Evolutionary conservation across 2,888 invertebrate species (phyloP).

Genomic region (Caenorhabditis doughertyi): DNA sequence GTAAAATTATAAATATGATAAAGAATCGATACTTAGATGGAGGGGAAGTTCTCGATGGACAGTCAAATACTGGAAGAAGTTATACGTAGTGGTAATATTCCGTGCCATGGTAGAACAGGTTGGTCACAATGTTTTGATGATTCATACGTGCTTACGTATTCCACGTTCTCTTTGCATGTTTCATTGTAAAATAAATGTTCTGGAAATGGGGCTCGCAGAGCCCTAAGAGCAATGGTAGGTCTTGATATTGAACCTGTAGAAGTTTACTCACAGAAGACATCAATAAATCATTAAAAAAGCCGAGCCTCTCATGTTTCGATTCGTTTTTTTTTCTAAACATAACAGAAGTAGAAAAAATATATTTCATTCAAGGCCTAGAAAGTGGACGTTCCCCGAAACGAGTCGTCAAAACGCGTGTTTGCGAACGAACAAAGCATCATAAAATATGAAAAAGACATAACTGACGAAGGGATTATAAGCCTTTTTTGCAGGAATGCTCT

Average conservation of each 20-base stretch:
- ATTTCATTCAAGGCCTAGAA: not conserved
- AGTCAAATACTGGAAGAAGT: slow-evolving; percentile 72
- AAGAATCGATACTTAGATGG: slow-evolving; percentile 32
- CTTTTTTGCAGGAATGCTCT: slow-evolving; percentile 66
- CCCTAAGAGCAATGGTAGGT: slow-evolving; percentile 7
- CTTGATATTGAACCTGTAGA: not conserved
- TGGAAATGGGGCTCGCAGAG: slow-evolving; percentile 8
- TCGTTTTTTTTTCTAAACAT: not conserved
- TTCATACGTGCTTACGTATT: too few relatives aligned
- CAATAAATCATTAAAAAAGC: not conserved
- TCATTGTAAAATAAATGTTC: slow-evolving; percentile 6
- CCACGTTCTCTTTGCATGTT: not conserved
- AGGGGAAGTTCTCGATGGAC: slow-evolving; percentile 49
- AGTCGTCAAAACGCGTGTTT: not conserved
- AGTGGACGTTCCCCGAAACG: too few relatives aligned
- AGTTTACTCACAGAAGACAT: not conserved
- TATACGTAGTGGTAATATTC: slow-evolving; percentile 71
- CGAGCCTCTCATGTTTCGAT: not conserved
- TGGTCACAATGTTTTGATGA: slow-evolving; percentile 4
- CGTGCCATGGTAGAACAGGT: slow-evolving; percentile 73
- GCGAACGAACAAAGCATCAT: not conserved
- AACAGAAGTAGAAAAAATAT: not conserved
- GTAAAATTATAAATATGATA: not conserved
- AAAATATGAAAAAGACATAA: slow-evolving; percentile 18
- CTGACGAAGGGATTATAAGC: slow-evolving; percentile 8